Conservation (phyloP, 2,888 invertebrate species). For the Rhopalosiphum nymphaeae region DNA sequence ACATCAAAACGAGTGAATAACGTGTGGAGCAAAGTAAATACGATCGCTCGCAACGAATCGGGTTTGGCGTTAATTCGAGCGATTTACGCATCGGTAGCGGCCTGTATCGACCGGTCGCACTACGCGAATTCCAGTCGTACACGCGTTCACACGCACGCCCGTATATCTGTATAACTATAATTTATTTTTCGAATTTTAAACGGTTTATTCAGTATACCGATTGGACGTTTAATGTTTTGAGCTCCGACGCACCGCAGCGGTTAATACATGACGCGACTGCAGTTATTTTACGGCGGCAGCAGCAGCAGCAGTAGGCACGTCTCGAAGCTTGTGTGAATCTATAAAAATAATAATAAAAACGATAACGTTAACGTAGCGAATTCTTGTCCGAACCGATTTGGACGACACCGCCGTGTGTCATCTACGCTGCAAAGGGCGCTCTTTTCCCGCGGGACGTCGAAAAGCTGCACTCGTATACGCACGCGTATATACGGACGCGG, state of each 20-base stretch:
- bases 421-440: background rate
- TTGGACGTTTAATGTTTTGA: too few relatives aligned
- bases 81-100: background rate
- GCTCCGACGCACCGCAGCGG: background rate
- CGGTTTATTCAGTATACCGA: too few relatives aligned
- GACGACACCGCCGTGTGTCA: background rate
- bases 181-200: too few relatives aligned
- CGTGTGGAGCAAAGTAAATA: background rate
- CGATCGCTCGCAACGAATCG: background rate
- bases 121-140: background rate
- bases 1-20: background rate
- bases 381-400: background rate
- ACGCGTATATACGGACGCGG: background rate
- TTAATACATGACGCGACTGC: background rate
- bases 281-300: too few relatives aligned
- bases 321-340: background rate
- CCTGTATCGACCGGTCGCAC: background rate
- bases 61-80: background rate
- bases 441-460: constrained; percentile 5
- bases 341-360: background rate
- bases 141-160: too few relatives aligned
- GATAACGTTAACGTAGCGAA: background rate
- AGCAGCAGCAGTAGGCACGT: too few relatives aligned
- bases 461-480: background rate
- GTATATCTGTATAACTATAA: too few relatives aligned